Base-by-base conservation (phyloP, 2,113 vertebrate species). In the Solea solea region DNA sequence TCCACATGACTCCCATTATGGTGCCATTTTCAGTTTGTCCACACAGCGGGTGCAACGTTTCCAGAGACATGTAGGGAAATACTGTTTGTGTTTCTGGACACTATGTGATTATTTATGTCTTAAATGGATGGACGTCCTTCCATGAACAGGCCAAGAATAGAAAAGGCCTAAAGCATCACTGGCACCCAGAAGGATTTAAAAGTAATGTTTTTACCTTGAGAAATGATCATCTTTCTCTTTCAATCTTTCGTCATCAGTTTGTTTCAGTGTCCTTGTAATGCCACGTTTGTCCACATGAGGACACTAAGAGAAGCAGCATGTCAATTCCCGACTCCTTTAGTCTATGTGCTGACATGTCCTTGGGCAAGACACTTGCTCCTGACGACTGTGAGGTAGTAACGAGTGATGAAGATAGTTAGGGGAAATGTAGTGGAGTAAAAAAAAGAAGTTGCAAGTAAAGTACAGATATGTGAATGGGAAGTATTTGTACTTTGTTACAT, bases 1-100 rank as follows among this genome's bases (percentile, higher is more conserved):
- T 84, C 72, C 90, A 34, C 89, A 88, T 92, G 91, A 91, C 64
- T 89, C 74, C 46, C 8, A 84, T 91, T 82, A 89, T 44, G n/a
- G 39, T 14, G 49, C 52, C 27, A 52, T 70, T 53, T 58, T 16
- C 52, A 66, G 45, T 71, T 27, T 60, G 2, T 8, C 28, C 9
- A 51, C 60, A 86, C 69, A 83, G 14, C 46, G 48, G 8, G 34
- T 8, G 3, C 0, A 34, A 51, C 82, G 78, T 81, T 57, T 42
- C 68, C 55, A 40, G 14, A 0, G 21, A 63, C 14, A 11, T 0
- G n/a, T 40, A 10, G 14, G 45, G 10, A 12, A 10, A 48, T 5
- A 48, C 8, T 48, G 8, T 34, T 42, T 34, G 16, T 44, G 52
- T 60, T 14, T 42, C 0, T 54, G 9, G 50, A 48, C 11, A 64